Base-by-base conservation (phyloP, 2,888 invertebrate species). In the Cephus nigrinus region DNA sequence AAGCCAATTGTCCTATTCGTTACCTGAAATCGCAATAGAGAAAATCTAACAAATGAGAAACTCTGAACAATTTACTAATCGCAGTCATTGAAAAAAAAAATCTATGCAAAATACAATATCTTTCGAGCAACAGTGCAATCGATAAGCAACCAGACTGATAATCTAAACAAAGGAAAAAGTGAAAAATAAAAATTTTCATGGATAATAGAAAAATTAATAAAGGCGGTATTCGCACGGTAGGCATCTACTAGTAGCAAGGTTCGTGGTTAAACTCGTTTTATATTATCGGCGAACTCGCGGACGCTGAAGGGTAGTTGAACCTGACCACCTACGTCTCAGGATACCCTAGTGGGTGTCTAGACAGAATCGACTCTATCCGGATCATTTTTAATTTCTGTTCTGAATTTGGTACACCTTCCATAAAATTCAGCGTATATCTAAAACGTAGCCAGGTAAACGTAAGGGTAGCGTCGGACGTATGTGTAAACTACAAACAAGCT, bases 171-270 rank as follows among this genome's bases (percentile, higher is more conserved):
- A 55, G 55, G 55, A 23, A 2, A 23, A 15, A 40, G 15, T 5
- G 40, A 15, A 40, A 15, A 23, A 55, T 55, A 9, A 55, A 55
- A 23, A 23, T 55, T 5, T 23, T 55, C 23, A 55, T 23, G 23
- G 55, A 55, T 55, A 55, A 55, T 55, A 55, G 23, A 87, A 88
- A 88, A 89, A 88, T 89, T 89, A 88, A 89, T 90, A 90, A 89
- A 86, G 87, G 88, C 89, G 89, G 89, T 90, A 90, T 88, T 85
- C 83, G 80, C 23, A 55, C 55, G 55, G 55, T 23, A 55, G 9
- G 23, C 55, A 55, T 55, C 55, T 55, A 55, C 55, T 55, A 55
- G 23, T 55, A 23, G 23, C 23, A 55, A 23, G 23, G 23, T 55
- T 55, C 1, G 55, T 55, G 55, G 55, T 55, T 55, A 23, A 23